Evolutionary conservation across 2,888 invertebrate species (phyloP), one percentile per base, ranked within the genome.

Genomic region (Abrostola triplasia): DNA sequence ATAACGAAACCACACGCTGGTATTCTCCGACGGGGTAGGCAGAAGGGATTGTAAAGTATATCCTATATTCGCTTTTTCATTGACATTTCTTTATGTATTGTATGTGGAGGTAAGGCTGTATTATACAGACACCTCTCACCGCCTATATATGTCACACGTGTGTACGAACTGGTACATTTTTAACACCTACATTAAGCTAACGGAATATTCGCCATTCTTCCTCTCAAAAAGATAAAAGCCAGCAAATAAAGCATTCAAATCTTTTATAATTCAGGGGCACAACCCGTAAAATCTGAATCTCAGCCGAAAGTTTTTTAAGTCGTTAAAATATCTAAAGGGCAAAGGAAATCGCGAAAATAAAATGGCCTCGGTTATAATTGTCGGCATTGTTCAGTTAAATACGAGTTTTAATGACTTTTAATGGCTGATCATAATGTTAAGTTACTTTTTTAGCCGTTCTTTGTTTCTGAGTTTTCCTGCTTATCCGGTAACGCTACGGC

Each of bases 341-440:
- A 64, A 57, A 7, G 37, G 44, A 41, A 52, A 69, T 51, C 13
- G 41, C 64, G 70, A 73, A 77, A 77, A 79, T 70, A 64, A 47
- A 40, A 35, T 54, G 44, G 5, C 50, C 51, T 36, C 47, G 42
- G 60, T 76, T 68, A 66, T 77, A 76, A 81, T 80, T 74, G 80
- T 76, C 57, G 44, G 66, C 64, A 77, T 73, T 74, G 73, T 76
- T 70, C 76, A 70, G 67, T 79, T 81, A 77, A 84, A 81, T 83
- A 81, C 73, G 83, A 80, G 70, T 81, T 84, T 77, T 81, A 83
- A 83, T 81, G 78, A 81, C 80, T 83, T 82, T 71, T 81, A 81
- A 85, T 82, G 71, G 77, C 77, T 84, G 83, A 85, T 85, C 79
- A 79, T 79, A 71, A 83, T 73, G 69, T 76, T 77, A 74, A 73